Evolutionary conservation across 2,113 vertebrate species (phyloP).

Genomic region (Hippocampus abdominalis): DNA sequence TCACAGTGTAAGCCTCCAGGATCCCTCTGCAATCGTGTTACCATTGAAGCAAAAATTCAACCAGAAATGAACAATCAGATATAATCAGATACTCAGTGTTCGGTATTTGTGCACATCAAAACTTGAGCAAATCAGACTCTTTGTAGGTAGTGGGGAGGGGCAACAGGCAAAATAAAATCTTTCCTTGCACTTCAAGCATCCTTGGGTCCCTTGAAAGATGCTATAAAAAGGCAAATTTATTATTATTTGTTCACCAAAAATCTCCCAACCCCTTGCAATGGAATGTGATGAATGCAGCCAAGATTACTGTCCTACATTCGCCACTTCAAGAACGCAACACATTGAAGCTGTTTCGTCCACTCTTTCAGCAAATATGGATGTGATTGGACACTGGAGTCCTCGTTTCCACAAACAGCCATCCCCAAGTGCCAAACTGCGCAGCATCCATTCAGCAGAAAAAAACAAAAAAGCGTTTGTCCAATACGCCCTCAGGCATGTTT

Average conservation of each 20-base stretch:
- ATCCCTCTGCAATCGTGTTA: not conserved
- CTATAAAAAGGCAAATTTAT: too few relatives aligned
- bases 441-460: not conserved
- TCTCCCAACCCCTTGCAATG: not conserved
- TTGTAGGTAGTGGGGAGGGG: too few relatives aligned
- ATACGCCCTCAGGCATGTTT: not conserved
- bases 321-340: not conserved
- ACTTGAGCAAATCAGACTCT: too few relatives aligned
- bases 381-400: not conserved
- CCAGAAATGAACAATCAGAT: too few relatives aligned
- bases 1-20: not conserved
- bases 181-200: too few relatives aligned
- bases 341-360: not conserved
- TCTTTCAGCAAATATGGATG: not conserved
- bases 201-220: too few relatives aligned
- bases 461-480: not conserved
- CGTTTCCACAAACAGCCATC: not conserved
- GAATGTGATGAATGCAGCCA: too few relatives aligned
- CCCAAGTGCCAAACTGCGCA: not conserved
- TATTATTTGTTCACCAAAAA: not conserved
- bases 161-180: too few relatives aligned
- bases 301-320: not conserved
- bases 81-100: too few relatives aligned
- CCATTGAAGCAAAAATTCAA: too few relatives aligned
- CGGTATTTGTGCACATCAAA: too few relatives aligned